phyloP scores from a whole-genome alignment of 2,113 vertebrate genomes.

The Accipiter cooperii region DNA sequence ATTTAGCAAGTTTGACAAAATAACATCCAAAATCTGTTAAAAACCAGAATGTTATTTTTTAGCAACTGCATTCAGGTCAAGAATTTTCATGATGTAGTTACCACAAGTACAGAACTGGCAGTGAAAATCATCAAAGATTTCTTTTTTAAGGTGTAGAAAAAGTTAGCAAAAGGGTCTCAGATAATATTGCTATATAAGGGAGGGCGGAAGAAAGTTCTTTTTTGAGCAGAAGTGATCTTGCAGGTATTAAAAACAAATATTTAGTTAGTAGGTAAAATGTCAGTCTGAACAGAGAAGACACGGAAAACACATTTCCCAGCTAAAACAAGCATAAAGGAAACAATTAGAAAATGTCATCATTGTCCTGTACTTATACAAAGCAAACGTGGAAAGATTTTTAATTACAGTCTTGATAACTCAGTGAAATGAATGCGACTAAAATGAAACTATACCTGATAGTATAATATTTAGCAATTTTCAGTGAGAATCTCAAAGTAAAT shows the following conservation, averaged over 20 bases:
- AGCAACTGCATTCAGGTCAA: background rate
- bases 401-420: background rate
- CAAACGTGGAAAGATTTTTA: background rate
- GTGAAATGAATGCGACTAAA: background rate
- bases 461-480: constrained; percentile 7
- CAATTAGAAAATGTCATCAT: constrained; percentile 58
- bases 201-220: background rate
- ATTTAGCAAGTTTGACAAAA: background rate
- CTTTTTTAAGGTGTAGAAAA: background rate
- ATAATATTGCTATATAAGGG: background rate
- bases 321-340: constrained; percentile 44
- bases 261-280: constrained; percentile 51
- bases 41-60: background rate
- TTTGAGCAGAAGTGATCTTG: background rate
- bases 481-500: constrained; percentile 31
- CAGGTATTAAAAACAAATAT: constrained; percentile 46
- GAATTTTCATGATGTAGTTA: background rate
- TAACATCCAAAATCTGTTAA: background rate
- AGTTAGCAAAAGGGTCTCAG: background rate
- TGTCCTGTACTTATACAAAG: background rate
- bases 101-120: background rate
- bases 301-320: background rate
- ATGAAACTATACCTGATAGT: background rate
- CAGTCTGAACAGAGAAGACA: constrained; percentile 18
- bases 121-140: background rate